Evolutionary conservation across 2,797 vertebrate species (phyloP), one percentile per base, ranked within the genome.

Genomic region (Malacoctenus gilli): DNA sequence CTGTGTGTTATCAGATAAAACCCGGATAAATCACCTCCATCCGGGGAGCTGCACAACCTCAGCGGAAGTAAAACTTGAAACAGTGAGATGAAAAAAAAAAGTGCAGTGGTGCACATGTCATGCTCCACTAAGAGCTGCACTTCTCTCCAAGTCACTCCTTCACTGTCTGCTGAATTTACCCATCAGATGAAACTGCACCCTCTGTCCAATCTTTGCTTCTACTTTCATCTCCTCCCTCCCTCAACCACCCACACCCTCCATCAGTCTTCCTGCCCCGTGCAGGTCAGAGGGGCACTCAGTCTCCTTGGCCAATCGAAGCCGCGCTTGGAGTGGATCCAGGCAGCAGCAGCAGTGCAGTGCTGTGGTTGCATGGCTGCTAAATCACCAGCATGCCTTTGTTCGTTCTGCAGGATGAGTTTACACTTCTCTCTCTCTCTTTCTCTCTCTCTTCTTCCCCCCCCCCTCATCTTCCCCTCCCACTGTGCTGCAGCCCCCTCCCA

Each of bases 331-430:
- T 60, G 31, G 62, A 74, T 76, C 74, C 72, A 71, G 44, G 66
- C 59, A 72, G 53, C 69, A 59, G 60, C 25, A 30, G 66, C 39
- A 50, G 38, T n/a, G n/a, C n/a, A n/a, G 22, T n/a, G n/a, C 25
- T 28, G 25, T 6, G 46, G 35, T 23, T 56, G 62, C 61, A 53
- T 7, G 34, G 62, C 65, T 35, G 60, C 59, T 80, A 84, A 77
- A 85, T 86, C 79, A 77, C 59, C 30, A 47, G 18, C 56, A 67
- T 2, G 9, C 18, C 22, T 56, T 77, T 77, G 59, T 65, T 79
- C 46, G 53, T 50, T 64, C 69, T 62, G 60, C 55, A 59, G 60
- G 32, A 67, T 44, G 49, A 50, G 38, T 60, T 30, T 18, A 47
- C 52, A 20, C 22, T 48, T 55, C 44, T 43, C 59, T 47, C 53